Conservation (phyloP, 2,113 vertebrate species). For the Isurus oxyrinchus region DNA sequence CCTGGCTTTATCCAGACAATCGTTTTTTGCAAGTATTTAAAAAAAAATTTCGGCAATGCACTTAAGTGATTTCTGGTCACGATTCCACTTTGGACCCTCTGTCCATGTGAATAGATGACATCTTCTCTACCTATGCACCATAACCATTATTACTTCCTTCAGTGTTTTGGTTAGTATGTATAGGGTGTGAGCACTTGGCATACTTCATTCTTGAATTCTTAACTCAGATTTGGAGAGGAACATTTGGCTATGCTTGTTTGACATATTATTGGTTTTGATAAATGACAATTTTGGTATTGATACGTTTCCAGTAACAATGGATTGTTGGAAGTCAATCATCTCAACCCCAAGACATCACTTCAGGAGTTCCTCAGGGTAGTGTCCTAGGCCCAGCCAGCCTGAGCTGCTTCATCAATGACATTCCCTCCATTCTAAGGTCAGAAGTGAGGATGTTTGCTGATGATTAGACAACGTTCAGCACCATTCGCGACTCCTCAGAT, state of each 20-base stretch:
- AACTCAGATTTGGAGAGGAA: background rate
- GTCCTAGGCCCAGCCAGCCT: no score
- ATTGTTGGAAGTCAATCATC: no score
- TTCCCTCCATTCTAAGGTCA: no score
- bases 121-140: background rate
- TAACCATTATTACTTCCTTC: background rate
- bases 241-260: background rate
- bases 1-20: background rate
- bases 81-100: background rate
- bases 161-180: background rate
- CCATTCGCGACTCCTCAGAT: no score
- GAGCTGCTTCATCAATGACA: no score
- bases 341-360: no score
- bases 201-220: background rate
- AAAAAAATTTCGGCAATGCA: background rate
- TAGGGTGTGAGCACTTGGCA: background rate
- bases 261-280: background rate
- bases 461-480: no score
- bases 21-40: background rate
- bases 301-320: background rate
- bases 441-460: no score
- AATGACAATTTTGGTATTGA: background rate
- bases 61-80: background rate
- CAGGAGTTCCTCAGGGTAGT: no score
- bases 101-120: background rate